Conservation (phyloP, 2,888 invertebrate genomes). For the Mamestra brassicae region DNA sequence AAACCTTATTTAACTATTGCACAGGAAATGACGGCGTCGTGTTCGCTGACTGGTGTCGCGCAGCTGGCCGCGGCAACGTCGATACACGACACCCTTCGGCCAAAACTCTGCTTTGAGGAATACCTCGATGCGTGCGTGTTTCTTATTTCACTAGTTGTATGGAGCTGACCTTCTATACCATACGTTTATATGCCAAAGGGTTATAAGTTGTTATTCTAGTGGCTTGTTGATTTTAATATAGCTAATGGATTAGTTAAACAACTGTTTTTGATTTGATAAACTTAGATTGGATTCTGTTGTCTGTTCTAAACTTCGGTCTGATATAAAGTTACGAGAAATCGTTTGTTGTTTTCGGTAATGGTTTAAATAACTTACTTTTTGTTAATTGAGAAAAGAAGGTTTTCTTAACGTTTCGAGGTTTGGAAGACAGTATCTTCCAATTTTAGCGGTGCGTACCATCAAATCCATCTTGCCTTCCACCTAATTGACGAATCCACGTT, state of each 20-base stretch:
- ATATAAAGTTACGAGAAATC: neutral
- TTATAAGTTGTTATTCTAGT: conserved; percentile 13
- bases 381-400: neutral
- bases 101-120: too few species aligned
- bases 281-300: conserved; percentile 40
- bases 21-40: too few species aligned
- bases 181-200: neutral
- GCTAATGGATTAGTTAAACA: conserved; percentile 38
- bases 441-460: neutral
- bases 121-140: too few species aligned
- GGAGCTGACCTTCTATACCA: conserved; percentile 3
- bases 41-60: too few species aligned
- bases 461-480: neutral
- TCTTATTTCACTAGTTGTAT: neutral
- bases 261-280: conserved; percentile 30
- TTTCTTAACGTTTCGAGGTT: neutral
- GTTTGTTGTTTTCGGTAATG: neutral
- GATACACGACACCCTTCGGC: too few species aligned
- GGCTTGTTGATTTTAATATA: conserved; percentile 29
- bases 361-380: neutral
- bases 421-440: neutral
- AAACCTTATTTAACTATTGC: too few species aligned
- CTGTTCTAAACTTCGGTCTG: conserved; percentile 6
- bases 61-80: too few species aligned
- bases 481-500: neutral